Percentiles rank a stretch among this genome's conserved stretches.
Conservation (phyloP, 2,113 vertebrate species). For the Porphyrio hochstetteri region DNA sequence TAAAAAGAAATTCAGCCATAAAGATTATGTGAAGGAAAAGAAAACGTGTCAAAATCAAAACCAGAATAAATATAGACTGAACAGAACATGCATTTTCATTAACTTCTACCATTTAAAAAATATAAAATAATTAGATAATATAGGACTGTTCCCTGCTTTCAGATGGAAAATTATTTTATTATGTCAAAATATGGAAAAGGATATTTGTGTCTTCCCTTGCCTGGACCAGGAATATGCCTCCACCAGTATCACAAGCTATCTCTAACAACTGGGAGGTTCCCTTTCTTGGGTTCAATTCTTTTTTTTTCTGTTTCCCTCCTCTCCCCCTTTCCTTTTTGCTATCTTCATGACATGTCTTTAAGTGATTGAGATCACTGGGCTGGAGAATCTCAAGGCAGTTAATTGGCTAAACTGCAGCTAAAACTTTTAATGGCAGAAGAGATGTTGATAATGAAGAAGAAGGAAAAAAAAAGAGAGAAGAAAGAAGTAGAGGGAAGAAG, state of each 20-base stretch:
- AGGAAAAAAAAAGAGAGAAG: too few relatives aligned
- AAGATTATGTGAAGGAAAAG: background rate
- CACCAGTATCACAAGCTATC: background rate
- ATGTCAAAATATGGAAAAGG: background rate
- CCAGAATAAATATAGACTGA: background rate
- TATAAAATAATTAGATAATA: background rate
- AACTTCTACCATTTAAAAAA: background rate
- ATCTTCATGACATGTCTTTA: background rate
- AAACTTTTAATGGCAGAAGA: background rate
- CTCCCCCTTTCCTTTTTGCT: background rate
- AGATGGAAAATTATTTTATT: background rate
- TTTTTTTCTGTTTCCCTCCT: fast-evolving
- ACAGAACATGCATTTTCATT: background rate
- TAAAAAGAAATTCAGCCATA: background rate
- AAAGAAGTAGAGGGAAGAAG: too few relatives aligned
- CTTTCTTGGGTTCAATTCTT: background rate
- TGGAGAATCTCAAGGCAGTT: background rate
- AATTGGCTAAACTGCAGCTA: background rate
- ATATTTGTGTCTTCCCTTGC: background rate
- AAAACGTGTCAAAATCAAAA: background rate
- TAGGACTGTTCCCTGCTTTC: background rate
- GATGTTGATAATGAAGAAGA: background rate
- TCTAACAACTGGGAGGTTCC: background rate
- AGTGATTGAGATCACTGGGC: background rate
- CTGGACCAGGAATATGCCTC: background rate